phyloP scores from a whole-genome alignment of 2,888 invertebrate genomes.

The Ariolimax columbianus region DNA sequence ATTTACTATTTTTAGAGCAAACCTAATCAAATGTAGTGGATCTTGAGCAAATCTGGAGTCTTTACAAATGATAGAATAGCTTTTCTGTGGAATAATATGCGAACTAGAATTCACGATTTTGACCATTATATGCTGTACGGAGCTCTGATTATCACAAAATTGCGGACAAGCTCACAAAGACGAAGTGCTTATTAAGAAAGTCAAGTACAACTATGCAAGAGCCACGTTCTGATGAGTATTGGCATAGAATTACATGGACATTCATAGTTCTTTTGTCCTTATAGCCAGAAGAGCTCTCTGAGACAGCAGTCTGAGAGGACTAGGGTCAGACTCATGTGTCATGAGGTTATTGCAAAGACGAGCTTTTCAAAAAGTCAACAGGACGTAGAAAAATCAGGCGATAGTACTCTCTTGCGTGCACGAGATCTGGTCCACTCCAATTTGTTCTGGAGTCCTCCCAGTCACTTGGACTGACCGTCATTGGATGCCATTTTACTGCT shows the following conservation, averaged over 20 bases:
- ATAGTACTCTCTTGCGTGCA: slow-evolving; percentile 25
- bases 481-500: not conserved
- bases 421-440: not conserved
- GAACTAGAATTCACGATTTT: not conserved
- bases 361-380: slow-evolving; percentile 8
- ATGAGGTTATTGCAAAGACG: not conserved
- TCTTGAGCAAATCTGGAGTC: no score
- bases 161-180: not conserved
- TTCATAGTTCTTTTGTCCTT: slow-evolving; percentile 16
- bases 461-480: slow-evolving; percentile 12
- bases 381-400: slow-evolving; percentile 8
- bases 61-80: no score
- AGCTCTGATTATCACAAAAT: not conserved
- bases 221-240: slow-evolving; percentile 7
- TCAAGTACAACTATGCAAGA: not conserved
- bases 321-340: slow-evolving; percentile 9
- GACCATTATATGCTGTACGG: not conserved
- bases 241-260: not conserved
- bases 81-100: no score
- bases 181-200: not conserved
- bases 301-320: slow-evolving; percentile 24
- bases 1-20: no score
- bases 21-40: no score
- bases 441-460: not conserved
- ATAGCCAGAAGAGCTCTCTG: slow-evolving; percentile 11